Evolutionary conservation across 2,888 invertebrate species (phyloP), one percentile per base, ranked within the genome.

Genomic region (Mesorhabditis spiculigera): DNA sequence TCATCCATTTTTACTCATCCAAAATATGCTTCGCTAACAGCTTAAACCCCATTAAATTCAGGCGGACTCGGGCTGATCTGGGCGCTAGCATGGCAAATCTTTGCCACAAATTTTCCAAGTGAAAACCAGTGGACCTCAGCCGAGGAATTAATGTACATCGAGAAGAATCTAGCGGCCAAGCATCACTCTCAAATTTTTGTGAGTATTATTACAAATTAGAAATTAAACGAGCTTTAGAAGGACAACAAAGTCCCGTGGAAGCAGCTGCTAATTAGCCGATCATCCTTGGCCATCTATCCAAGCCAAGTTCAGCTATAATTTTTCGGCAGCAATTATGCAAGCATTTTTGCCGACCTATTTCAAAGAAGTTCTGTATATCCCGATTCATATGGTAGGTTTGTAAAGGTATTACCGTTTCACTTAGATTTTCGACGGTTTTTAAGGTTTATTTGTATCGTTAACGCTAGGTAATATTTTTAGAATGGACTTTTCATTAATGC

Each of bases 401-500:
- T n/a, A n/a, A n/a, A n/a, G n/a, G n/a, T n/a, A n/a, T n/a, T n/a
- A n/a, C n/a, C n/a, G n/a, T n/a, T n/a, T n/a, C n/a, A n/a, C n/a
- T n/a, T n/a, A n/a, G n/a, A n/a, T n/a, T n/a, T n/a, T n/a, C n/a
- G n/a, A n/a, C n/a, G n/a, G n/a, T n/a, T n/a, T n/a, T n/a, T n/a
- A n/a, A n/a, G n/a, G n/a, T n/a, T n/a, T n/a, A n/a, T 50, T n/a
- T n/a, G n/a, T n/a, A n/a, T 13, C 50, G 13, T 13, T 50, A 50
- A 50, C 6, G 6, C 13, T 6, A 50, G 13, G 13, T 10, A 10
- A 13, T 10, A 50, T 6, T 10, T 50, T 13, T 50, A 50, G 50
- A 75, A 75, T 61, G 75, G 75, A 5, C 28, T 75, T 58, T 73
- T 70, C 67, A 76, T 75, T 28, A 67, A 72, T 45, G 61, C 68